These are phyloP conservation scores for Periplaneta americana DNA, from an alignment of 1,140 invertebrate genomes.

Conservation along the genomic window DNA sequence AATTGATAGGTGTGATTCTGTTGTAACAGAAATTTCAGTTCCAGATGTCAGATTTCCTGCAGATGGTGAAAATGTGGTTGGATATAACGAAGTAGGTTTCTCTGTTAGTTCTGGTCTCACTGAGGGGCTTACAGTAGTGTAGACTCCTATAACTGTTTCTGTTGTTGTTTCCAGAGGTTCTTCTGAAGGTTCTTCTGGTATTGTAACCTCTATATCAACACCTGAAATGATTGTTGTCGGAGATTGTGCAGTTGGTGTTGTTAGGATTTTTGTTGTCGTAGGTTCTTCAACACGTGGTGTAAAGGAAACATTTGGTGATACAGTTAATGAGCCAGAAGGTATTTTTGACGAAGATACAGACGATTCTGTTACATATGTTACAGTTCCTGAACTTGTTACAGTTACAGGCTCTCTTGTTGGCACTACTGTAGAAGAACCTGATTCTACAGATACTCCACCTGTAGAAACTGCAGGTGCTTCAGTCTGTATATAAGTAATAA, in stretches of 20 bases:
- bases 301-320: not conserved
- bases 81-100: not conserved
- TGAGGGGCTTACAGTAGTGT: not conserved
- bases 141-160: not conserved
- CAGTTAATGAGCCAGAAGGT: not conserved
- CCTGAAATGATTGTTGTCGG: not conserved
- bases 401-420: not conserved
- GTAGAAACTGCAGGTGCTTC: not conserved
- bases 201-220: not conserved
- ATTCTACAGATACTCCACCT: not conserved
- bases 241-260: not conserved
- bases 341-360: not conserved
- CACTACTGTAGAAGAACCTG: not conserved
- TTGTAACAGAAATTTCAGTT: not conserved
- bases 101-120: not conserved
- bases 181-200: not conserved
- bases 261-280: not conserved
- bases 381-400: not conserved
- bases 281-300: not conserved
- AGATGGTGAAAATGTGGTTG: not conserved
- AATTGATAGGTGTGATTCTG: not conserved
- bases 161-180: not conserved
- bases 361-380: not conserved
- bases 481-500: not conserved
- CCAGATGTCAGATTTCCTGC: not conserved